Evolutionary conservation across 1,140 invertebrate species (phyloP).

Genomic region (Rhynchophorus ferrugineus): DNA sequence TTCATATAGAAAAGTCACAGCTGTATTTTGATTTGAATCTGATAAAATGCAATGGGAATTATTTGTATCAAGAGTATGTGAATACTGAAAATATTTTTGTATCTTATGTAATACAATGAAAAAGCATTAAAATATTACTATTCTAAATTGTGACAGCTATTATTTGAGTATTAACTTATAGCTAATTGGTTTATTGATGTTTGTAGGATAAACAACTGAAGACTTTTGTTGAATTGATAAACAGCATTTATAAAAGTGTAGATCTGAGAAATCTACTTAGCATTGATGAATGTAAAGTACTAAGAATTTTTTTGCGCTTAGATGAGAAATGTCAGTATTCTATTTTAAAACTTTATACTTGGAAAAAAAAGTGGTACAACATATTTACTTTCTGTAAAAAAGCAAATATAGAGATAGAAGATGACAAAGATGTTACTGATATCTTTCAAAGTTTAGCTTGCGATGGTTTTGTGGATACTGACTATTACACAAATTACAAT

Average conservation of each 20-base stretch:
- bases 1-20: too few relatives aligned
- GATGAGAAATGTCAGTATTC: slow-evolving; percentile 9
- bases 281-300: background rate
- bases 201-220: background rate
- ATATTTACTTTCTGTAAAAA: slow-evolving; percentile 17
- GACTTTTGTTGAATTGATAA: background rate
- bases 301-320: slow-evolving; percentile 7
- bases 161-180: too few relatives aligned
- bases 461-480: slow-evolving; percentile 13
- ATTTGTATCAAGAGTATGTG: too few relatives aligned
- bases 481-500: slow-evolving; percentile 5
- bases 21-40: too few relatives aligned
- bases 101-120: too few relatives aligned
- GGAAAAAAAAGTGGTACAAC: slow-evolving; percentile 14
- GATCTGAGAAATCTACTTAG: background rate
- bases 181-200: too few relatives aligned
- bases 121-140: too few relatives aligned
- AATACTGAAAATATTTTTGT: too few relatives aligned
- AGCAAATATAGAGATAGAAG: slow-evolving; percentile 5
- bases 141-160: too few relatives aligned
- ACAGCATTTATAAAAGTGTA: background rate
- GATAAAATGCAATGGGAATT: too few relatives aligned
- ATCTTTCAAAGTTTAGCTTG: slow-evolving; percentile 13
- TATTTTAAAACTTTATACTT: slow-evolving; percentile 16
- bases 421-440: slow-evolving; percentile 7